Percentiles rank a stretch among this genome's conserved stretches.
phyloP scores from a whole-genome alignment of 2,113 vertebrate species.

The Sylvietta virens region DNA sequence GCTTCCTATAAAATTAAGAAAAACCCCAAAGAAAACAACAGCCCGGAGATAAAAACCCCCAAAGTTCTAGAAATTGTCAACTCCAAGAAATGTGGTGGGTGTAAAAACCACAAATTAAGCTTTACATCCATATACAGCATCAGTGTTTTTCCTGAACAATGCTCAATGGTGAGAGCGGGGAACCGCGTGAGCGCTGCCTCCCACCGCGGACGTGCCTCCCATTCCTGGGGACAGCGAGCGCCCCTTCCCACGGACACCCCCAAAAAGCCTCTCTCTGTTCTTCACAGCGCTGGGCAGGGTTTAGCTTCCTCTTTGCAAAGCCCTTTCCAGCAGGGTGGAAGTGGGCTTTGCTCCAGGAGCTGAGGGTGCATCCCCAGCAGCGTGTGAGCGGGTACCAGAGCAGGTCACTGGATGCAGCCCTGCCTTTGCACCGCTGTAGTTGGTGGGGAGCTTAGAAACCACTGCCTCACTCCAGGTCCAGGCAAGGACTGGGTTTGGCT shows the following conservation, averaged over 20 bases:
- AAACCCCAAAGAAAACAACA: background rate
- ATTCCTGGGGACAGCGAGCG: background rate
- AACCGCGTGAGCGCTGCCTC: background rate
- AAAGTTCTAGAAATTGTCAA: conserved; percentile 17
- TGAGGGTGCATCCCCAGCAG: background rate
- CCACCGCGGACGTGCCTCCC: conserved; percentile 51
- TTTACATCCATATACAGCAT: background rate
- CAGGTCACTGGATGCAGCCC: no score
- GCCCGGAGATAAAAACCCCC: background rate
- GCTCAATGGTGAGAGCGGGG: background rate
- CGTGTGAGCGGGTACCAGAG: background rate
- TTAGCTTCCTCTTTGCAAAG: conserved; percentile 18
- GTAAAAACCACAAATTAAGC: conserved; percentile 23
- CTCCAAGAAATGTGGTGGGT: conserved; percentile 42
- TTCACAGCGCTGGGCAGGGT: background rate
- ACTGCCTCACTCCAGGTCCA: background rate
- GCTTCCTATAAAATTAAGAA: background rate
- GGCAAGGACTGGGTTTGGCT: background rate
- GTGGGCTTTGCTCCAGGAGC: background rate
- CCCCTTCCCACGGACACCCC: conserved; percentile 19
- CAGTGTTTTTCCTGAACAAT: background rate
- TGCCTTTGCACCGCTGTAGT: background rate
- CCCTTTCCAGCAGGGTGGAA: background rate
- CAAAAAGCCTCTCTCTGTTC: background rate
- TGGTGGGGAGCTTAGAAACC: background rate